These are phyloP conservation scores for Choloepus hoffmanni DNA, from an alignment of 2,113 vertebrate genomes.

Conservation along the genomic window DNA sequence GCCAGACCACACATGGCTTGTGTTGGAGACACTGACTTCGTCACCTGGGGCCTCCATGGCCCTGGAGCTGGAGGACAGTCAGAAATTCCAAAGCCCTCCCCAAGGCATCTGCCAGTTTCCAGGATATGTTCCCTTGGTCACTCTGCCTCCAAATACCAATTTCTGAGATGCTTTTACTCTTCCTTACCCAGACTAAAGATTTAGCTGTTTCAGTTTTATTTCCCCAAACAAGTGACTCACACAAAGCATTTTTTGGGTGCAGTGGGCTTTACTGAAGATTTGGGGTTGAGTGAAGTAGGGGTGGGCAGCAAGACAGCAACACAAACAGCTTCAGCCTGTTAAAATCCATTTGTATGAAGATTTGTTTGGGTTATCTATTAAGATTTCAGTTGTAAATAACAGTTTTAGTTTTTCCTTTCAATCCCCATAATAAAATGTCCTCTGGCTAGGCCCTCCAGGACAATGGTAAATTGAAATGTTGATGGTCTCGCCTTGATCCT, in stretches of 20 bases:
- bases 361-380: constrained; percentile 16
- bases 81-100: not conserved
- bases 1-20: not conserved
- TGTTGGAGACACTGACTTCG: not conserved
- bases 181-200: not conserved
- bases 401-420: not conserved
- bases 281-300: not conserved
- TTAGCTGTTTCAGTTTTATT: not conserved
- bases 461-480: not conserved
- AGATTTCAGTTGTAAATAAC: not conserved
- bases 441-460: not conserved
- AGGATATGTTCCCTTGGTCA: not conserved
- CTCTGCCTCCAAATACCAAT: not conserved
- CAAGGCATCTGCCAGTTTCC: not conserved
- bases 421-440: not conserved
- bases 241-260: not conserved
- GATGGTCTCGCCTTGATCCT: not conserved
- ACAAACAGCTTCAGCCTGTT: not conserved
- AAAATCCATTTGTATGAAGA: not conserved
- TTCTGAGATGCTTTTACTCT: not conserved
- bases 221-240: not conserved
- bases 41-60: not conserved
- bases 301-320: not conserved
- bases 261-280: not conserved
- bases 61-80: not conserved